phyloP scores from a whole-genome alignment of 2,113 vertebrate genomes.

The Neodon shergylaensis region DNA sequence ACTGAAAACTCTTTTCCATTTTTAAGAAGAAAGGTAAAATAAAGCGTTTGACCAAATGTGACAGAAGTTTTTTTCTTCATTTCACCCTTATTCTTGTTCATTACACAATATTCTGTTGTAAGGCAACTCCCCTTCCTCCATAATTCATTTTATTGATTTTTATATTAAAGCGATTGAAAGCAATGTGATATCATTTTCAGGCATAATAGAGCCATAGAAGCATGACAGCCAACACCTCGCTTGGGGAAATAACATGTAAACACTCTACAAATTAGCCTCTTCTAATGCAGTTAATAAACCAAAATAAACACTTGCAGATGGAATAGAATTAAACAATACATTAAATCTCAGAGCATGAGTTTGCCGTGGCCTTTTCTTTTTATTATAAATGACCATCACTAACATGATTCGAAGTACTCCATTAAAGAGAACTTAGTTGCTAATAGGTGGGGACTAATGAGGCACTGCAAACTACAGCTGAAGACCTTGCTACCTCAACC shows the following conservation, averaged over 20 bases:
- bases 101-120: constrained; percentile 52
- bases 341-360: constrained; percentile 28
- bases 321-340: constrained; percentile 60
- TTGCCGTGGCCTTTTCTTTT: constrained; percentile 46
- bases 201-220: constrained; percentile 67
- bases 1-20: constrained; percentile 44
- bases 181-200: constrained; percentile 50
- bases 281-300: constrained; percentile 64
- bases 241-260: constrained; percentile 65
- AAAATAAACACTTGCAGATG: constrained; percentile 63
- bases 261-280: constrained; percentile 66
- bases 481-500: constrained; percentile 47
- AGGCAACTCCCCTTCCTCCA: constrained; percentile 45
- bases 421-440: constrained; percentile 66
- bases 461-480: constrained; percentile 49
- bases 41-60: constrained; percentile 15
- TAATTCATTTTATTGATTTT: constrained; percentile 72
- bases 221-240: constrained; percentile 69
- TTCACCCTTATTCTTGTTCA: constrained; percentile 59
- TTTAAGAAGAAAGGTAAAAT: constrained; percentile 61
- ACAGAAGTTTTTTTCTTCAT: constrained; percentile 20
- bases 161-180: constrained; percentile 63
- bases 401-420: constrained; percentile 53
- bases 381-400: constrained; percentile 62
- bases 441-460: constrained; percentile 67